phyloP scores from a whole-genome alignment of 2,888 invertebrate species.

The Hypercompe scribonia region DNA sequence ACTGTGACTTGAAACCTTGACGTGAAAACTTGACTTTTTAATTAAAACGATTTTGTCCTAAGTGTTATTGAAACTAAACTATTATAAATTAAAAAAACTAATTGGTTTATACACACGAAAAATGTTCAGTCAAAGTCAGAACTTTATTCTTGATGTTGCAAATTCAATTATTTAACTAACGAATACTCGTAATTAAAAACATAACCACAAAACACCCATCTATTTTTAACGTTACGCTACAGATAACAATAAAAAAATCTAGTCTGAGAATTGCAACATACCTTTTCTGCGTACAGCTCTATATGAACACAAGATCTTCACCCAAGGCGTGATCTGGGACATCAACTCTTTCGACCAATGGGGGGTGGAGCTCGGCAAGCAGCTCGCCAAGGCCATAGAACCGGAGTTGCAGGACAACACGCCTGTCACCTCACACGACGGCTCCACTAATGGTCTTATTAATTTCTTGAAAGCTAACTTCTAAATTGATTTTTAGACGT shows the following conservation, averaged over 20 bases:
- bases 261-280: neutral
- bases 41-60: too few species aligned
- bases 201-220: neutral
- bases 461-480: slow-evolving; percentile 94
- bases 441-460: slow-evolving; percentile 98
- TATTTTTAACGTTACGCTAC: neutral
- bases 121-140: too few species aligned
- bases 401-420: slow-evolving; percentile 92
- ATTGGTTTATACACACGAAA: too few species aligned
- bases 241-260: neutral
- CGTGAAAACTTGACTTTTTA: too few species aligned
- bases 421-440: slow-evolving; percentile 93
- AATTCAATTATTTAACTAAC: too few species aligned
- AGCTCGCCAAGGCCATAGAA: slow-evolving; percentile 99
- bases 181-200: too few species aligned
- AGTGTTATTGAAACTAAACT: too few species aligned
- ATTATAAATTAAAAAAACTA: too few species aligned
- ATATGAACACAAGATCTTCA: slow-evolving; percentile 99
- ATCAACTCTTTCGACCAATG: slow-evolving; percentile 99
- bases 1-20: too few species aligned
- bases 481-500: slow-evolving; percentile 27
- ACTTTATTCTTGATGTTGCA: too few species aligned
- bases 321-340: slow-evolving; percentile 99
- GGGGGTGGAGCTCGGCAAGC: slow-evolving; percentile 99
- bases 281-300: slow-evolving; percentile 87